Evolutionary conservation across 2,113 vertebrate species (phyloP), one percentile per base, ranked within the genome.

Genomic region (Ariopsis seemanni): DNA sequence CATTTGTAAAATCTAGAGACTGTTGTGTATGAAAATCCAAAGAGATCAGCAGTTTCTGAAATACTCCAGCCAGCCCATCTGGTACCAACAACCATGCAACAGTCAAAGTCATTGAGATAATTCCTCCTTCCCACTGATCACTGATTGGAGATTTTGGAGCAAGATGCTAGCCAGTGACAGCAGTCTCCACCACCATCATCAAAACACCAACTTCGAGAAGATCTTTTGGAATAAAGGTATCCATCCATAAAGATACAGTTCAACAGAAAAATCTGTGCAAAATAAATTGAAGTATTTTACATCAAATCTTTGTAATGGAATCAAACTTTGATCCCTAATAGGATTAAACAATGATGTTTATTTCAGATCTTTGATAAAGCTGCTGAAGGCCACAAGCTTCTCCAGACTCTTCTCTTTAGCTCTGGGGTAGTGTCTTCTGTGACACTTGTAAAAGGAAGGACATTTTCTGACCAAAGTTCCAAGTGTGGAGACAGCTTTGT

Each of bases 401-500:
- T 58, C 55, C 20, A 20, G 27, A 27, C 22, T 80, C n/a, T 34
- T 58, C 22, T 80, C n/a, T 34, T 58, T 58, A 57, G 74, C 60
- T 86, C 18, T 80, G 27, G 72, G 84, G 6, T 12, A 9, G 18
- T 67, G 27, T 80, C 48, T 50, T 55, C 50, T 78, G 65, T 53
- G 75, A 65, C 22, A 15, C 50, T 69, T 20, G 17, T 65, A 17
- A 58, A 53, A 14, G 58, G 7, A 55, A 27, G 48, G 5, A 50
- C 25, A 71, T 84, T 72, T 75, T 86, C 85, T 60, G 8, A 85
- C 34, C n/a, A 15, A 71, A 74, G 52, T n/a, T 63, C 57, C 63
- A n/a, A 63, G 67, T 53, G 65, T 58, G 81, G 75, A 87, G 71
- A 80, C 48, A 84, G 65, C 52, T 84, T 55, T 74, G 67, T 84